Percentiles rank a stretch among this genome's conserved stretches.
Evolutionary conservation across 2,113 vertebrate genomes (phyloP).

Genomic region (Colinus virginianus): DNA sequence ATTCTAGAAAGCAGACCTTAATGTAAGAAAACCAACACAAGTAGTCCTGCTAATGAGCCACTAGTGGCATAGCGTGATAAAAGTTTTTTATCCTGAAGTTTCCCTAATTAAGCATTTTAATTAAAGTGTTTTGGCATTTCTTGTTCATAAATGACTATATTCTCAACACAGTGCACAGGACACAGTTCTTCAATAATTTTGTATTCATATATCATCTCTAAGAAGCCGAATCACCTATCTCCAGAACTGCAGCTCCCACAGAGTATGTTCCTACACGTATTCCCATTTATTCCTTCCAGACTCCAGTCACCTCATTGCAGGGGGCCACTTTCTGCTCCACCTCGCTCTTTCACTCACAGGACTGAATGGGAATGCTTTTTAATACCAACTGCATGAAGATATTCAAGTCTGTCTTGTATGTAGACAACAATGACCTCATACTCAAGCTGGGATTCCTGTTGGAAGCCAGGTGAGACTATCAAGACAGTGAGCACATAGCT

Average conservation of each 20-base stretch:
- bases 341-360: neutral
- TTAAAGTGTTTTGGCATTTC: neutral
- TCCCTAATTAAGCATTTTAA: neutral
- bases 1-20: neutral
- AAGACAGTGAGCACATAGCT: neutral
- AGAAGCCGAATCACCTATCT: neutral
- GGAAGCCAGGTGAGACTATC: neutral
- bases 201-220: neutral
- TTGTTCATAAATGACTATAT: neutral
- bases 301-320: neutral
- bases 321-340: rapidly evolving
- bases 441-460: neutral
- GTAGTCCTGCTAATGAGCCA: neutral
- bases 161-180: neutral
- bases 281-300: neutral
- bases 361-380: neutral
- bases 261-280: neutral
- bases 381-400: neutral
- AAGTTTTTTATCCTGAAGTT: neutral
- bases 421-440: neutral
- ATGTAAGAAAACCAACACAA: neutral
- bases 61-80: neutral
- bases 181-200: neutral
- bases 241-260: neutral
- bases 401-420: neutral